A percentile compares a stretch with the other conserved stretches of the same genome.
phyloP scores from a whole-genome alignment of 2,113 vertebrate species.

The Anoura caudifer region DNA sequence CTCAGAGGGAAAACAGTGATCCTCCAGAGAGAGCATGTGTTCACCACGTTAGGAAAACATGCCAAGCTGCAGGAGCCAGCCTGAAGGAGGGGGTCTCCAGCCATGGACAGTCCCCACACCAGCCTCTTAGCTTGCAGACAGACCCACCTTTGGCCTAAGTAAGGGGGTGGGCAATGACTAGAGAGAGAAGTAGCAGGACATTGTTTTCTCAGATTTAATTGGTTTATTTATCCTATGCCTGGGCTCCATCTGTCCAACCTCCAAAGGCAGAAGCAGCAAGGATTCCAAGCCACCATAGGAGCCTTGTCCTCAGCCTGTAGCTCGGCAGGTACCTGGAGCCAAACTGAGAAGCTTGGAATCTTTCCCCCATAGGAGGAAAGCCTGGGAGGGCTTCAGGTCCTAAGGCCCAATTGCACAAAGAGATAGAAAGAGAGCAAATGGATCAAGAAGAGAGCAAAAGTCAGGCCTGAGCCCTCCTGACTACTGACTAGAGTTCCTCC shows the following conservation, averaged over 20 bases:
- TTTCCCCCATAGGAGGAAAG: not conserved
- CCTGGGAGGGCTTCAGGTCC: not conserved
- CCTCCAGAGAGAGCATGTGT: conserved; percentile 91
- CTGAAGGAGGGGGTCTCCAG: conserved; percentile 66
- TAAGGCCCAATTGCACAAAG: not conserved
- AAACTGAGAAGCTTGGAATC: not conserved
- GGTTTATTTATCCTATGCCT: conserved; percentile 90
- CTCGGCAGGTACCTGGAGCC: not conserved
- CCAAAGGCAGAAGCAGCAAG: conserved; percentile 74
- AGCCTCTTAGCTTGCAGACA: conserved; percentile 34
- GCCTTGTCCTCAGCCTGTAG: conserved; percentile 42
- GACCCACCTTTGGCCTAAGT: conserved; percentile 69
- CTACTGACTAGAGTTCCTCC: not conserved
- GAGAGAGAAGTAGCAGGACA: conserved; percentile 61
- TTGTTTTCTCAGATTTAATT: conserved; percentile 92
- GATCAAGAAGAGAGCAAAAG: not conserved
- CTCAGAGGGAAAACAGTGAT: conserved; percentile 89
- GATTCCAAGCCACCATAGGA: conserved; percentile 77
- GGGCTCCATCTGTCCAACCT: conserved; percentile 82
- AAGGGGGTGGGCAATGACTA: conserved; percentile 76
- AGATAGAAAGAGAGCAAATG: not conserved
- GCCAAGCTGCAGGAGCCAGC: conserved; percentile 72
- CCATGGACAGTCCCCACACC: conserved; percentile 47
- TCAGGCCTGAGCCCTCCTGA: not conserved
- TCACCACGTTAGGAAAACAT: conserved; percentile 94